Base-by-base conservation (phyloP, 92 coral and sea anemone species). In the Palythoa grandiflora region DNA sequence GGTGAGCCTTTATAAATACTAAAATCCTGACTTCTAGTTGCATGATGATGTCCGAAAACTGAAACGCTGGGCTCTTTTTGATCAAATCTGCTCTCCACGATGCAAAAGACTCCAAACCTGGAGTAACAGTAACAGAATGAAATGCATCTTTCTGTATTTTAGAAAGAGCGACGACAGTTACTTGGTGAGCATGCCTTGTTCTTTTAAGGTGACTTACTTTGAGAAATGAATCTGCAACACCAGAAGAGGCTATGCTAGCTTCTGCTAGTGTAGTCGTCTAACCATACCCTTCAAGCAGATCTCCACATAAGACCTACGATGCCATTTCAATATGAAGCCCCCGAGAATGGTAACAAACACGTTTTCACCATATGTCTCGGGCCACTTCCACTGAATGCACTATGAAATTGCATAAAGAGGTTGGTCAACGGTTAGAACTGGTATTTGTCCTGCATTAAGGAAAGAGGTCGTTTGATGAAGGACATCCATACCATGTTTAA, bases 381-480 rank as follows among this genome's bases (percentile, higher is more conserved):
- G 73, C 92, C 88, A 88, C 50, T 74, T 88, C 91, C 91, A 88
- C 47, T 81, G 91, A 70, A 81, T 81, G 48, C 71, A 71, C 73
- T 81, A 81, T 16, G 77, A 74, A 57, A 88, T 50, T 37, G 91
- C 83, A 63, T 60, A 84, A n/a, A 38, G 78, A 15, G 92, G 89
- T 50, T 89, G 90, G 21, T 90, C 90, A 73, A 79, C 51, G 13
- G 90, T 54, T 2, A 54, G 60, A 54, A 54, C 60, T 54, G 60
- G 60, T 54, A 6, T 54, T 54, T 54, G 60, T 2, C 5, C 60
- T 54, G 60, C 60, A 54, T 54, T 54, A 6, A 54, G 12, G 60
- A 54, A 54, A 54, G 12, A 54, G 60, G 60, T 54, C 60, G 60
- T 54, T 54, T 54, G 60, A 54, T 9, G 60, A 54, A 54, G 60